Conservation (phyloP, 2,113 vertebrate species). For the Dromaius novaehollandiae region DNA sequence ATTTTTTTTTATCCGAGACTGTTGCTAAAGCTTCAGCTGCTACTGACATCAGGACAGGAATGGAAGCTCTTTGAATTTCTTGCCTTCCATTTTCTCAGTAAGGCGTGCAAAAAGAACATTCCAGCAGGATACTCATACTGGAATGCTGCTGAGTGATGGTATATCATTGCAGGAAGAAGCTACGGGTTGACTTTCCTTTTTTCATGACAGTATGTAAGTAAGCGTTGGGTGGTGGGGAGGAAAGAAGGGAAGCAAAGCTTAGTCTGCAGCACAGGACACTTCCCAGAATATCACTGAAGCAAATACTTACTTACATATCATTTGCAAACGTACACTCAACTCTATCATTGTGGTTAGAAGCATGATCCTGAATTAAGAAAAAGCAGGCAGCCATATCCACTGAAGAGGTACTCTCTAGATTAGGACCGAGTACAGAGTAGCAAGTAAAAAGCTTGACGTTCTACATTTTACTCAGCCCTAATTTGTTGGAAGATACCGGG, state of each 20-base stretch:
- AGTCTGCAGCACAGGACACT: background rate
- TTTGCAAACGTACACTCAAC: background rate
- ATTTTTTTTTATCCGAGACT: background rate
- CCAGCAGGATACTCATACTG: background rate
- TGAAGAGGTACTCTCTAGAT: background rate
- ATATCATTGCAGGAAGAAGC: too few species aligned
- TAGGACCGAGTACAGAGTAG: too few species aligned
- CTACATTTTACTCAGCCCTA: background rate
- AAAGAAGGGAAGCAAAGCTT: background rate
- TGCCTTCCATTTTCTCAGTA: background rate
- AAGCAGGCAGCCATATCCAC: background rate
- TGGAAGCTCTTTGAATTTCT: background rate
- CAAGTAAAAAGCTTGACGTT: background rate
- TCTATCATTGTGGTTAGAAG: background rate
- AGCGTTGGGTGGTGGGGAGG: too few species aligned
- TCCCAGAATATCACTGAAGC: background rate
- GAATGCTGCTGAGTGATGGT: too few species aligned
- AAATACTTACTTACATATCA: background rate
- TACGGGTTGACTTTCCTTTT: too few species aligned
- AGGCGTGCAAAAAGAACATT: background rate
- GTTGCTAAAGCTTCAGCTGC: background rate
- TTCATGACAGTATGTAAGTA: too few species aligned
- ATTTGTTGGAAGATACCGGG: background rate
- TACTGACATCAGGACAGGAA: background rate
- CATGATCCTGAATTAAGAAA: background rate